Base-by-base conservation (phyloP, 2,888 invertebrate species). In the Hirtodrosophila histrioides region DNA sequence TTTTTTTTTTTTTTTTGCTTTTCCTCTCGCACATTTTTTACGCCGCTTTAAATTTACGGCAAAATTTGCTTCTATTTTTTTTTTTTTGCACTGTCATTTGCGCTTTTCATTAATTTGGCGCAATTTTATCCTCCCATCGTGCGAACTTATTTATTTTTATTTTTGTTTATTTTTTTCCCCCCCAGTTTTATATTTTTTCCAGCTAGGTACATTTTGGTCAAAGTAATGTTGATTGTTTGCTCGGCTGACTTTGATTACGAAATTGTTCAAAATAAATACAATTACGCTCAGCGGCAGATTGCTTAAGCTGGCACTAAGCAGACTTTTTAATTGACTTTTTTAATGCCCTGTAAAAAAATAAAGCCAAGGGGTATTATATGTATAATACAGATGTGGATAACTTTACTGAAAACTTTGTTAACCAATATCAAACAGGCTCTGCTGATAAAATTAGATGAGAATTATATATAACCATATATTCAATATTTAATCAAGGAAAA, bases 161-260 rank as follows among this genome's bases (percentile, higher is more conserved):
- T 57, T 63, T 49, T 69, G 55, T 60, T 24, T 66, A 53, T 66
- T 53, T 54, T 23, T 45, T 51, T 61, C 43, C 9, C 37, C 37
- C 41, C 44, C 60, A 39, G 49, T 58, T 46, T 67, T 73, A 50
- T 72, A 62, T 75, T 84, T 58, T 67, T 77, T 56, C 60, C 82
- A 65, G 60, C 69, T 74, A 70, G 85, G 85, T 69, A 82, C 82
- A 77, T 56, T 75, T 67, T 74, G 74, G 68, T 75, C 71, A 81
- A 84, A 80, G 84, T 80, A 86, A 83, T 80, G 86, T 86, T 86
- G 86, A 82, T 88, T 88, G 88, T 78, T 88, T 84, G 77, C 84
- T 70, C 77, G 64, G 75, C 70, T 69, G 80, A 68, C 77, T 88
- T 86, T 84, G 84, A 84, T 88, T 86, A 86, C 86, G 69, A 80